Percentiles rank a stretch among this genome's conserved stretches.
phyloP scores from a whole-genome alignment of 1,140 invertebrate species.

The Cydia fagiglandana region DNA sequence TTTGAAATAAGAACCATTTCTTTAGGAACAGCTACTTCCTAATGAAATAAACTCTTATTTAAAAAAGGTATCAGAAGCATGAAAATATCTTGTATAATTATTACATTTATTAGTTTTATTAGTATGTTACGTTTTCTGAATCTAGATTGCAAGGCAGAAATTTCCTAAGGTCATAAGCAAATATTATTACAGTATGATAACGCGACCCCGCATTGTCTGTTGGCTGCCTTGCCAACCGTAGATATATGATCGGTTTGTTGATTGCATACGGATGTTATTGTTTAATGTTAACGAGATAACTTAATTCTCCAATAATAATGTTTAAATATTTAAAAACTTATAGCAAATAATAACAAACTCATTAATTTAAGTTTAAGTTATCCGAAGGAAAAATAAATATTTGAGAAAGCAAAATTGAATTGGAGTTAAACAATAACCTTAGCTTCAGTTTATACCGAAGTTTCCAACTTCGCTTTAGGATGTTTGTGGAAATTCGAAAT shows the following conservation, averaged over 20 bases:
- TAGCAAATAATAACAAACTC: slow-evolving; percentile 22
- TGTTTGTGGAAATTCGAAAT: slow-evolving; percentile 33
- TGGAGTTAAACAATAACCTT: slow-evolving; percentile 20
- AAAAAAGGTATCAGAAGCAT: slow-evolving; percentile 28
- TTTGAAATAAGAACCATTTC: background rate
- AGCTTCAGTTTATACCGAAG: slow-evolving; percentile 16
- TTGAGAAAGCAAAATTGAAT: slow-evolving; percentile 12
- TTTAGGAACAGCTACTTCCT: too few relatives aligned
- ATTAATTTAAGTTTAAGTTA: background rate
- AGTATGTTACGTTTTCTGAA: background rate
- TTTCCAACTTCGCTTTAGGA: slow-evolving; percentile 26
- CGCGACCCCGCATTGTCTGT: slow-evolving; percentile 57
- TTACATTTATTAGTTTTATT: background rate
- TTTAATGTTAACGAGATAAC: slow-evolving; percentile 22
- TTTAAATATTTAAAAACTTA: slow-evolving; percentile 8
- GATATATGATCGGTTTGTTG: slow-evolving; percentile 29
- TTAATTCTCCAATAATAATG: slow-evolving; percentile 24
- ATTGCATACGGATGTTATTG: slow-evolving; percentile 31
- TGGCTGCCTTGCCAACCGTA: slow-evolving; percentile 25
- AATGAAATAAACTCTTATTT: background rate
- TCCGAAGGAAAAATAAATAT: background rate
- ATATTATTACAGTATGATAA: slow-evolving; percentile 61
- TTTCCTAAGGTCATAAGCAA: slow-evolving; percentile 61
- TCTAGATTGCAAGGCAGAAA: slow-evolving; percentile 46
- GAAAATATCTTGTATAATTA: slow-evolving; percentile 17